Percentiles rank a stretch among this genome's conserved stretches.
These are phyloP conservation scores for Natrix natrix DNA, from an alignment of 2,797 vertebrate genomes.

Conservation along the genomic window DNA sequence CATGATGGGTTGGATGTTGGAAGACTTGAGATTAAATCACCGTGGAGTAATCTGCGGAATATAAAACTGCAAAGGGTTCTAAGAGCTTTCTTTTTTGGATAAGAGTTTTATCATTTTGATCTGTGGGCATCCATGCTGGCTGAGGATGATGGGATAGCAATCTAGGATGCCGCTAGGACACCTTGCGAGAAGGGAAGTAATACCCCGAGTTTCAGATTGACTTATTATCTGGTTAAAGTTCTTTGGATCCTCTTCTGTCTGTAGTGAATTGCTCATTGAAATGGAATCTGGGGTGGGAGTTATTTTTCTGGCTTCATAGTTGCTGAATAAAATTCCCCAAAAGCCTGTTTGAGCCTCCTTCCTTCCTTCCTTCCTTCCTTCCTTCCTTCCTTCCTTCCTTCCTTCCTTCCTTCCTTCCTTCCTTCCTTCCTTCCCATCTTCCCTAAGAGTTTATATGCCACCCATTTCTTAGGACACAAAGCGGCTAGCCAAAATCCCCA, in stretches of 20 bases:
- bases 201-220: not conserved
- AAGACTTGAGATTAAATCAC: not conserved
- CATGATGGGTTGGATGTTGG: not conserved
- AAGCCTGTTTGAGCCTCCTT: not conserved
- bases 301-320: not conserved
- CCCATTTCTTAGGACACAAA: not conserved
- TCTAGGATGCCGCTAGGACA: not conserved
- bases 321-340: not conserved
- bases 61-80: rapidly evolving
- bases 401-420: not conserved
- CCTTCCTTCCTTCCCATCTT: not conserved
- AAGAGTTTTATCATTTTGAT: not conserved
- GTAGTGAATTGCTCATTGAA: not conserved
- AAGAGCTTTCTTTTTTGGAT: not conserved
- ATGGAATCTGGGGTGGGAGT: not conserved
- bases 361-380: not conserved
- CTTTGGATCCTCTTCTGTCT: not conserved
- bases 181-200: not conserved
- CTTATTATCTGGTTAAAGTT: no score
- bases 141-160: not conserved
- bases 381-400: not conserved
- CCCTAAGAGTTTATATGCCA: not conserved
- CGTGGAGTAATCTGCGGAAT: not conserved
- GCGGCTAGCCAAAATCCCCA: not conserved
- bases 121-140: not conserved